Conservation (phyloP, 2,888 invertebrate species). For the Charanyca ferruginea region DNA sequence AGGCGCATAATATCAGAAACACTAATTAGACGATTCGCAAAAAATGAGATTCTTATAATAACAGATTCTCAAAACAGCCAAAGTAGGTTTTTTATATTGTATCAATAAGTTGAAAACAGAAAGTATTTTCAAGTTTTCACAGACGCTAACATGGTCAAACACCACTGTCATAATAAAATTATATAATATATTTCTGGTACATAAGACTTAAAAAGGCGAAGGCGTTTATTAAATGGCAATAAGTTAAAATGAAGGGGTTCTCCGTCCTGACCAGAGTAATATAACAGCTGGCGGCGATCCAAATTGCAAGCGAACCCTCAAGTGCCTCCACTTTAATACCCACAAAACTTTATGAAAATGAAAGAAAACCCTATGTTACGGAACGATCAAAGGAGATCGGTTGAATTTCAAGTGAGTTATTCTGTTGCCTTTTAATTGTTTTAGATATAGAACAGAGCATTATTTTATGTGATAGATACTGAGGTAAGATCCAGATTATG, state of each 20-base stretch:
- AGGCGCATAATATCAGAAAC: too few species aligned
- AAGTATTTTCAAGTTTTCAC: too few species aligned
- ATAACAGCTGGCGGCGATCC: conserved; percentile 77
- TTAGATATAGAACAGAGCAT: neutral
- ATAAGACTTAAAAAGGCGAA: conserved; percentile 36
- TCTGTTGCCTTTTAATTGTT: conserved; percentile 2
- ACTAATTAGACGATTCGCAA: too few species aligned
- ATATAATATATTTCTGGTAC: conserved; percentile 19
- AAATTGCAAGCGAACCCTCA: conserved; percentile 74
- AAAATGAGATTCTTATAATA: too few species aligned
- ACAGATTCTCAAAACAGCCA: too few species aligned
- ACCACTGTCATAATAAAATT: too few species aligned
- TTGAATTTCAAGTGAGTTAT: conserved; percentile 9
- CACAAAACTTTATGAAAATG: conserved; percentile 84
- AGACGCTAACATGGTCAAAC: too few species aligned
- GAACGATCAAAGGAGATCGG: conserved; percentile 22
- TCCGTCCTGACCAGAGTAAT: conserved; percentile 67
- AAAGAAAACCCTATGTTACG: conserved; percentile 67
- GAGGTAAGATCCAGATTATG: too few species aligned
- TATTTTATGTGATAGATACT: too few species aligned
- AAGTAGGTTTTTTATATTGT: too few species aligned
- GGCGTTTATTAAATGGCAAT: conserved; percentile 78
- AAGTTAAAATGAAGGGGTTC: conserved; percentile 77
- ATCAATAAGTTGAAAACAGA: too few species aligned
- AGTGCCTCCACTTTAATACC: conserved; percentile 81